phyloP scores from a whole-genome alignment of 1,140 invertebrate species.

The Drosophila yakuba region DNA sequence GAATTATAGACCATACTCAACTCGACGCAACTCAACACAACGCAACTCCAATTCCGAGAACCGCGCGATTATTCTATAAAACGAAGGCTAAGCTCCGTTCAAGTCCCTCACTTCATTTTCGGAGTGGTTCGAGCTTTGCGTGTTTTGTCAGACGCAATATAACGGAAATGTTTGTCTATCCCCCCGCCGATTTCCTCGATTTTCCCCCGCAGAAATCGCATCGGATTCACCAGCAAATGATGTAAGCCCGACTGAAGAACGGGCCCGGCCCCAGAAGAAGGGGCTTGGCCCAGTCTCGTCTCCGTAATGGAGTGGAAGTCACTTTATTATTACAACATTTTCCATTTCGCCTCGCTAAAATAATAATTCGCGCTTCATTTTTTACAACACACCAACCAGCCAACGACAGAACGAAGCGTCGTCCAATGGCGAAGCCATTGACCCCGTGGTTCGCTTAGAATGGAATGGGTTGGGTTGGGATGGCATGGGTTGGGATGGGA shows the following conservation, averaged over 20 bases:
- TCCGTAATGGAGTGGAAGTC: constrained; percentile 58
- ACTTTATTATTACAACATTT: constrained; percentile 82
- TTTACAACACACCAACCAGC: constrained; percentile 52
- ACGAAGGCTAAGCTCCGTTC: constrained; percentile 41
- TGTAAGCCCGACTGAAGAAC: constrained; percentile 30
- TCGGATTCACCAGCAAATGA: constrained; percentile 8
- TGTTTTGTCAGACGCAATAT: constrained; percentile 50
- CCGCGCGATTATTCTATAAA: constrained; percentile 39
- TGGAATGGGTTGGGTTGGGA: background rate
- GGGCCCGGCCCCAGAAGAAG: constrained; percentile 24
- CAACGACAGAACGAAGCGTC: constrained; percentile 24
- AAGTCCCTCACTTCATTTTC: constrained; percentile 45
- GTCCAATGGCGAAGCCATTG: constrained; percentile 47
- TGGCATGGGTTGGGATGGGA: background rate
- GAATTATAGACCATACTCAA: constrained; percentile 36
- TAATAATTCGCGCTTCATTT: constrained; percentile 80
- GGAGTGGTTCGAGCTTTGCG: constrained; percentile 42
- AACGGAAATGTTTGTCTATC: constrained; percentile 57
- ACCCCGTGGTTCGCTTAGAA: constrained; percentile 24
- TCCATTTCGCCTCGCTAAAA: constrained; percentile 76
- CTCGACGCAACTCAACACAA: constrained; percentile 3
- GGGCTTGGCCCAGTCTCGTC: constrained; percentile 35
- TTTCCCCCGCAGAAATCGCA: background rate
- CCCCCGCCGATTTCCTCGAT: constrained; percentile 6
- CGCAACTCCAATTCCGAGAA: constrained; percentile 35